Evolutionary conservation across 1,140 invertebrate species (phyloP), one percentile per base, ranked within the genome.

Genomic region (Dolichoris vasculosae): DNA sequence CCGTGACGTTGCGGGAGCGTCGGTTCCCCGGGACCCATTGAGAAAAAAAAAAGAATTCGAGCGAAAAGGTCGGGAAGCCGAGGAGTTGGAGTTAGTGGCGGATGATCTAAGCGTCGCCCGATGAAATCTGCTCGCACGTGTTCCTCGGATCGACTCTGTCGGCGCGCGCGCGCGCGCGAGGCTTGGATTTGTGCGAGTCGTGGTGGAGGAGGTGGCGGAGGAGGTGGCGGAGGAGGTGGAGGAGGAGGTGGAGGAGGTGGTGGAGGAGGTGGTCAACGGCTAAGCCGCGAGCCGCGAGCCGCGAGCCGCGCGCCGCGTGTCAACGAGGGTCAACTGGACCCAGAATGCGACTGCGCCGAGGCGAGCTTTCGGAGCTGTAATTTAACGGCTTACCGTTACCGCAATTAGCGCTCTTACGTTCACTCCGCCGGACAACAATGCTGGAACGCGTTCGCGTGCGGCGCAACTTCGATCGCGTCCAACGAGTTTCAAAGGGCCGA

Each of bases 121-220:
- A 93, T 93, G 90, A 93, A 93, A 93, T 93, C 93, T 93, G 92
- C 92, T 91, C 55, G 78, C 92, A 93, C 93, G 93, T 93, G 93
- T 90, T 92, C 90, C 90, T 91, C 90, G 89, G 87, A 79, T 82
- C 87, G 86, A n/a, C n/a, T n/a, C n/a, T n/a, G n/a, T n/a, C n/a
- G n/a, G n/a, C n/a, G n/a, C n/a, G n/a, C n/a, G n/a, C n/a, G n/a
- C n/a, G 90, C 90, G 88, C 89, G 90, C 88, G 88, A 89, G 89
- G 90, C 91, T 92, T 92, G 90, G 92, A 92, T 92, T 92, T 93
- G 90, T 93, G 90, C 32, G 32, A 30, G 64, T 9, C 64, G 30
- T 64, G 55, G 15, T 30, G 63, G 63, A 7, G 55, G 23, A 8
- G 63, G n/a, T 30, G n/a, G n/a, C n/a, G n/a, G n/a, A 3, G 64